These are phyloP conservation scores for Drosophila flavopinicola DNA, from an alignment of 2,888 invertebrate species.

Conservation along the genomic window DNA sequence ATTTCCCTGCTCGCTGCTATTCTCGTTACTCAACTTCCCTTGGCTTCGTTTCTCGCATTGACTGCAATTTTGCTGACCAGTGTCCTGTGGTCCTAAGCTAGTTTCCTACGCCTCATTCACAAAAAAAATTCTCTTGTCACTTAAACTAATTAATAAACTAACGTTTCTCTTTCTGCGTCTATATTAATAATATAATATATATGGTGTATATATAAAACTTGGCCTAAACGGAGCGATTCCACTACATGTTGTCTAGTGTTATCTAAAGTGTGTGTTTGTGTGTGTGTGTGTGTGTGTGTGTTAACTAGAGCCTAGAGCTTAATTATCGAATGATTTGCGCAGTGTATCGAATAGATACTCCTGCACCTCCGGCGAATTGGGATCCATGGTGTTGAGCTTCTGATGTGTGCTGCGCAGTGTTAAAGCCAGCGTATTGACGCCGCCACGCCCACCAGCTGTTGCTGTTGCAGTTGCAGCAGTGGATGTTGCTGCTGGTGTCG, in stretches of 20 bases:
- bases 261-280: constrained; percentile 9
- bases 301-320: constrained; percentile 35
- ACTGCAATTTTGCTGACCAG: constrained; percentile 22
- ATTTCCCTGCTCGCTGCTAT: no score
- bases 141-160: constrained; percentile 62
- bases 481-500: constrained; percentile 14
- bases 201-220: constrained; percentile 75
- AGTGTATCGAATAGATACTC: constrained; percentile 90
- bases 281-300: constrained; percentile 5
- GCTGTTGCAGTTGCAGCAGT: constrained; percentile 10
- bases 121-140: constrained; percentile 50
- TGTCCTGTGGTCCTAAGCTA: constrained; percentile 6
- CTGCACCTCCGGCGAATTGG: constrained; percentile 87
- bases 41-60: background rate
- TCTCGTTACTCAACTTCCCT: background rate
- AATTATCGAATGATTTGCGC: constrained; percentile 88
- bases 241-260: constrained; percentile 29
- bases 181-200: constrained; percentile 26
- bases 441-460: constrained; percentile 36
- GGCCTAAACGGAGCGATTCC: constrained; percentile 64
- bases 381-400: constrained; percentile 86
- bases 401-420: constrained; percentile 77
- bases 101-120: constrained; percentile 2
- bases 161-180: constrained; percentile 23
- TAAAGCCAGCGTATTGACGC: constrained; percentile 69